Conservation (phyloP, 2,113 vertebrate species). For the Cyanoramphus novaezelandiae region DNA sequence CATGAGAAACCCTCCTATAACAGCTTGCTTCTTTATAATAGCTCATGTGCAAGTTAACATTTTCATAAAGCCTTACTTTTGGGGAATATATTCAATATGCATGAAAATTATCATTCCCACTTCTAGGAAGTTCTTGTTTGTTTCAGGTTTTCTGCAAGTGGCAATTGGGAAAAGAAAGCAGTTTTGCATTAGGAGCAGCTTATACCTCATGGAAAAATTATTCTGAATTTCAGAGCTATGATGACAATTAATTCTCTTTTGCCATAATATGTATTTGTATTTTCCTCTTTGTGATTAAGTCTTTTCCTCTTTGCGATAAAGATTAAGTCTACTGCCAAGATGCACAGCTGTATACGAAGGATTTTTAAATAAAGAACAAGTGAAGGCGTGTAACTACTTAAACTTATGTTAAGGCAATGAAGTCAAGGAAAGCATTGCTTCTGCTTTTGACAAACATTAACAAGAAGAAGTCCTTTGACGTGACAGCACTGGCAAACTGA, state of each 20-base stretch:
- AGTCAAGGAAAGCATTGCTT: neutral
- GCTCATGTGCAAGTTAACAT: neutral
- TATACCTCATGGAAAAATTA: neutral
- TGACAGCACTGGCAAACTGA: neutral
- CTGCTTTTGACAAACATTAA: neutral
- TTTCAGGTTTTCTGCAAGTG: neutral
- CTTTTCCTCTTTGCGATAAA: neutral
- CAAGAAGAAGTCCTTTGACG: neutral
- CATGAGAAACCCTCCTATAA: neutral
- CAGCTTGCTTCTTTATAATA: neutral
- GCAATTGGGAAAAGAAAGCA: neutral
- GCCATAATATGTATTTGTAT: neutral
- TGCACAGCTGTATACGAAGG: neutral
- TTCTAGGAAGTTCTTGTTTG: neutral
- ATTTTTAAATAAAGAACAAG: neutral
- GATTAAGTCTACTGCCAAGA: neutral
- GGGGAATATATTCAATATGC: neutral
- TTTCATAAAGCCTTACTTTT: neutral
- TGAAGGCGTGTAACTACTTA: neutral
- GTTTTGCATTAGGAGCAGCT: neutral
- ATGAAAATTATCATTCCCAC: neutral
- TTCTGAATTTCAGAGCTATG: neutral
- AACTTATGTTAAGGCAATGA: neutral
- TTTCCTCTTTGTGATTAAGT: neutral
- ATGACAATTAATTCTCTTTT: neutral